Percentiles rank a stretch among this genome's conserved stretches.
These are phyloP conservation scores for Trissolcus japonicus DNA, from an alignment of 2,888 invertebrate species.

Conservation along the genomic window DNA sequence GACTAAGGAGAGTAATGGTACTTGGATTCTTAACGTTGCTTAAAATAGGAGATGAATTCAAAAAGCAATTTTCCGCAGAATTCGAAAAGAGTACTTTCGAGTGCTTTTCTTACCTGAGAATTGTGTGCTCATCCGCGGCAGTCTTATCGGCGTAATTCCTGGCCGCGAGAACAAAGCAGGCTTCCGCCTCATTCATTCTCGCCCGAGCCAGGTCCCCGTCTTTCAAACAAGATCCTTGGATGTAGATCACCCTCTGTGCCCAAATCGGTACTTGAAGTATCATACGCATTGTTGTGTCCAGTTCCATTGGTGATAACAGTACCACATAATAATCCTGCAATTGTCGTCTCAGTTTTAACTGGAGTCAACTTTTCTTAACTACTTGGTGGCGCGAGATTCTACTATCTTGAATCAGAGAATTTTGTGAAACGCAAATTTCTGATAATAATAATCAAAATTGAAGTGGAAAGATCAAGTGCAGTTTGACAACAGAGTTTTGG, in stretches of 20 bases:
- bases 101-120: slow-evolving; percentile 77
- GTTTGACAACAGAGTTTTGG: too few relatives aligned
- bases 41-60: slow-evolving; percentile 21
- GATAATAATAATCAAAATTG: background rate
- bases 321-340: slow-evolving; percentile 95
- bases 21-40: slow-evolving; percentile 11
- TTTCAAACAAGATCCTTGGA: slow-evolving; percentile 95
- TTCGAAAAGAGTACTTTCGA: slow-evolving; percentile 24
- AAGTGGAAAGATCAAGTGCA: too few relatives aligned
- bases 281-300: slow-evolving; percentile 98
- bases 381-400: background rate
- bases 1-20: background rate
- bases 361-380: too few relatives aligned
- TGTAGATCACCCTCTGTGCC: slow-evolving; percentile 97
- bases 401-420: background rate
- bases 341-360: background rate
- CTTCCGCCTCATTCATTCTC: slow-evolving; percentile 97
- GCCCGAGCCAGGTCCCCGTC: slow-evolving; percentile 96
- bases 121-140: slow-evolving; percentile 90
- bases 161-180: slow-evolving; percentile 97
- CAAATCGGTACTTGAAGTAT: slow-evolving; percentile 97
- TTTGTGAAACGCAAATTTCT: background rate
- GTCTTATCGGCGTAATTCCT: slow-evolving; percentile 97
- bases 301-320: slow-evolving; percentile 96
- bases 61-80: slow-evolving; percentile 25